Conservation (phyloP, 1,140 invertebrate genomes). For the Drosophila yakuba region DNA sequence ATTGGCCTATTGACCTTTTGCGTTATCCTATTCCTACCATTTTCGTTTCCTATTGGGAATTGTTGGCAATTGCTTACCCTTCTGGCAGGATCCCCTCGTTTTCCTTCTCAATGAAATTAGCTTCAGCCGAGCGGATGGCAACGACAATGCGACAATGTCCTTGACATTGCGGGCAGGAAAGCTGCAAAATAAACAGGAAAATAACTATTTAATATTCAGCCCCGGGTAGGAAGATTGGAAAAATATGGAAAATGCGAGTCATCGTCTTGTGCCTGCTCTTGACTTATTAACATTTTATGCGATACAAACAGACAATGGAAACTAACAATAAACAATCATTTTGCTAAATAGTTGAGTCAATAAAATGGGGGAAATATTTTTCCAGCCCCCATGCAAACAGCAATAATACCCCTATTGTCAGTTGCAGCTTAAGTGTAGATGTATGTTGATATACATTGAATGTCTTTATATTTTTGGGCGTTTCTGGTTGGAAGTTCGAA, state of each 20-base stretch:
- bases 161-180: constrained; percentile 43
- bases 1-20: constrained; percentile 21
- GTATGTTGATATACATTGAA: not conserved
- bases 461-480: constrained; percentile 9
- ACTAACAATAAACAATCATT: constrained; percentile 53
- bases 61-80: constrained; percentile 51
- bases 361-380: constrained; percentile 26
- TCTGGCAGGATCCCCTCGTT: constrained; percentile 12
- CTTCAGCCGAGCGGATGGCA: constrained; percentile 31
- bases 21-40: constrained; percentile 27
- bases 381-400: constrained; percentile 3
- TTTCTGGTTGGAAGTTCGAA: constrained; percentile 2
- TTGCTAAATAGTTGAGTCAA: constrained; percentile 52
- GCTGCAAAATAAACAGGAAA: constrained; percentile 59
- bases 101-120: constrained; percentile 44
- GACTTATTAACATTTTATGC: constrained; percentile 64
- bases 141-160: constrained; percentile 46
- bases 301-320: constrained; percentile 3
- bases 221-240: constrained; percentile 11
- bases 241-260: constrained; percentile 24
- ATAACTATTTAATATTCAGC: constrained; percentile 62
- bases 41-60: constrained; percentile 25
- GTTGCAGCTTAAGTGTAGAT: constrained; percentile 16
- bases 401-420: constrained; percentile 36
- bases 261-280: constrained; percentile 31